These are phyloP conservation scores for Apotomis betuletana DNA, from an alignment of 2,888 invertebrate species.

Conservation along the genomic window DNA sequence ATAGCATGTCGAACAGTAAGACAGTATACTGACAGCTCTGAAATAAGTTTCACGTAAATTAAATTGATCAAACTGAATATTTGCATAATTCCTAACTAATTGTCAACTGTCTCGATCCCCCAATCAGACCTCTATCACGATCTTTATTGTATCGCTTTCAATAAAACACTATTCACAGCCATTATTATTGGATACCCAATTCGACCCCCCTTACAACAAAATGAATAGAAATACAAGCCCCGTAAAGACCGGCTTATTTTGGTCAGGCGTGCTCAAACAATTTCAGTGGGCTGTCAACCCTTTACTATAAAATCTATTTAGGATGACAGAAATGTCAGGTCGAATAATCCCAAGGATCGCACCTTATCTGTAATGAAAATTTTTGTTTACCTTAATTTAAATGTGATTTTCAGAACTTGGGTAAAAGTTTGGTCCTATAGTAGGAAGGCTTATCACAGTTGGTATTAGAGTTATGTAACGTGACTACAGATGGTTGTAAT, in stretches of 20 bases:
- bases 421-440: not conserved
- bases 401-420: not conserved
- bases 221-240: not conserved
- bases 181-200: conserved; percentile 17
- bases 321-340: conserved; percentile 29
- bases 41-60: not conserved
- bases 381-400: conserved; percentile 4
- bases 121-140: conserved; percentile 30
- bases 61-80: not conserved
- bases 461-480: too few relatives aligned
- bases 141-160: conserved; percentile 35
- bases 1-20: not conserved
- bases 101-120: conserved; percentile 20
- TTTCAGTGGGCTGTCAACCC: conserved; percentile 32
- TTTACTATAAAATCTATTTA: conserved; percentile 32
- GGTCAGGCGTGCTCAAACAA: conserved; percentile 19
- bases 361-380: conserved; percentile 21
- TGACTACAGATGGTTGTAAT: too few relatives aligned
- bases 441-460: too few relatives aligned
- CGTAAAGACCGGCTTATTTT: conserved; percentile 1
- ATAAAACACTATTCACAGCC: conserved; percentile 27
- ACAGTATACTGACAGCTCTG: not conserved
- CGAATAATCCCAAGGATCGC: conserved; percentile 19
- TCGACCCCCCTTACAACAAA: not conserved
- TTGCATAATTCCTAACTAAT: conserved; percentile 1